Base-by-base conservation (phyloP, 2,113 vertebrate species). In the Forbesichthys papilliferus region DNA sequence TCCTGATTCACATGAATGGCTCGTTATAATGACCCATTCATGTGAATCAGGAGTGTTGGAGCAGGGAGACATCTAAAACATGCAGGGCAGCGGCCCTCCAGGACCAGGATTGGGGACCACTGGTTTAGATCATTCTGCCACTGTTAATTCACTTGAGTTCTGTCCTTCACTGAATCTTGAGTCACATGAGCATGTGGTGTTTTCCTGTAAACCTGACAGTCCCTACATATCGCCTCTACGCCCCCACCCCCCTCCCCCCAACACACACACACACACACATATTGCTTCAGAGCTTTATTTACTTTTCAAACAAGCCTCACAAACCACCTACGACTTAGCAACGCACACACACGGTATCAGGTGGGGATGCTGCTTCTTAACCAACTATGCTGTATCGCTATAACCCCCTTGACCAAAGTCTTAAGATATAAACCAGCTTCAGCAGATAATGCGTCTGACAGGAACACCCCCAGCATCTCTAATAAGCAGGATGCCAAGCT, bases 361-460 rank as follows among this genome's bases (percentile, higher is more conserved):
- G 73, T 68, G 79, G 49, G 77, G 58, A 79, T 79, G 66, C 68
- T 46, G 70, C 79, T 74, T 88, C 69, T 63, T 87, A 81, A 84
- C 80, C 59, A 68, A 56, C 81, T 88, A 69, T 76, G 90, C 87
- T 82, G 89, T 83, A 92, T 90, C 90, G 83, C 91, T 95, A 91
- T 93, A 94, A 94, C 91, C 92, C 94, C 96, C 96, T 99, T 98
- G 95, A 98, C 96, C 81, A 69, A 93, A 95, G 94, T 93, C 90
- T 91, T 88, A 90, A 99, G 98, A 99, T 95, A 99, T 98, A 97
- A 99, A 99, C 96, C 97, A 99, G 93, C 98, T 99, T 93, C 98
- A 98, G 93, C 97, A 99, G 95, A 99, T 99, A 93, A 98, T 99
- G 96, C 96, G 97, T 86, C 95, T 99, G 93, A 99, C 97, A 87